Percentiles rank a stretch among this genome's conserved stretches.
Conservation (phyloP, 2,888 invertebrate species). For the Lacanobia wlatinum region DNA sequence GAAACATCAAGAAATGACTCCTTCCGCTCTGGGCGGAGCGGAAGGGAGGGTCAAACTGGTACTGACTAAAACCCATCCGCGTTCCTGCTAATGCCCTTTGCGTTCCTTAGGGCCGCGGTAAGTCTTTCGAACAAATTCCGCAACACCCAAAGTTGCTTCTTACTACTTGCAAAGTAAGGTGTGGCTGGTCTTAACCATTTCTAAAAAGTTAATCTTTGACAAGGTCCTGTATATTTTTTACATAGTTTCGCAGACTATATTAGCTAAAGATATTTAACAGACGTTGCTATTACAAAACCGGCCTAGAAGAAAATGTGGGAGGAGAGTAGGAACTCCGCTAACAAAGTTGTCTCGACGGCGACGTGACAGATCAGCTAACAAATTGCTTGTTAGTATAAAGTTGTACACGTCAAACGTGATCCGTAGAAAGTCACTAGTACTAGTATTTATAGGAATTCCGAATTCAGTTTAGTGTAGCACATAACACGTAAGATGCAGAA, state of each 20-base stretch:
- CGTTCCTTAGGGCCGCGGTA: too few species aligned
- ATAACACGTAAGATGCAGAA: not conserved
- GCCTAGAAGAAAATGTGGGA: not conserved
- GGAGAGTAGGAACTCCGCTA: not conserved
- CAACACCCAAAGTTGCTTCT: too few species aligned
- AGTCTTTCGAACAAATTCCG: too few species aligned
- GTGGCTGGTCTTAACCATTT: too few species aligned
- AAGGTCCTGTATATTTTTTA: too few species aligned
- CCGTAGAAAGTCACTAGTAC: constrained; percentile 36
- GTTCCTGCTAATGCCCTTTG: too few species aligned
- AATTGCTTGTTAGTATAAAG: constrained; percentile 57
- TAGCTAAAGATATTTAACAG: constrained; percentile 7
- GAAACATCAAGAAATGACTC: too few species aligned
- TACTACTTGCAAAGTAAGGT: too few species aligned
- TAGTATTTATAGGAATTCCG: constrained; percentile 19
- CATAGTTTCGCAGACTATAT: not conserved
- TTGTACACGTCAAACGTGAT: constrained; percentile 52
- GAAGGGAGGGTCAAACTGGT: too few species aligned
- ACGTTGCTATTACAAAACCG: not conserved
- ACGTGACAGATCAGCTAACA: constrained; percentile 54
- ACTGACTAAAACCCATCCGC: too few species aligned
- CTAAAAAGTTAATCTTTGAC: too few species aligned
- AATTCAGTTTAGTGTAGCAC: constrained; percentile 22
- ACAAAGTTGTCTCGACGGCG: constrained; percentile 39
- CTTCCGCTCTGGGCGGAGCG: too few species aligned